Evolutionary conservation across 1,140 invertebrate genomes (phyloP), one percentile per base, ranked within the genome.

Genomic region (Trypoxylus dichotomus): DNA sequence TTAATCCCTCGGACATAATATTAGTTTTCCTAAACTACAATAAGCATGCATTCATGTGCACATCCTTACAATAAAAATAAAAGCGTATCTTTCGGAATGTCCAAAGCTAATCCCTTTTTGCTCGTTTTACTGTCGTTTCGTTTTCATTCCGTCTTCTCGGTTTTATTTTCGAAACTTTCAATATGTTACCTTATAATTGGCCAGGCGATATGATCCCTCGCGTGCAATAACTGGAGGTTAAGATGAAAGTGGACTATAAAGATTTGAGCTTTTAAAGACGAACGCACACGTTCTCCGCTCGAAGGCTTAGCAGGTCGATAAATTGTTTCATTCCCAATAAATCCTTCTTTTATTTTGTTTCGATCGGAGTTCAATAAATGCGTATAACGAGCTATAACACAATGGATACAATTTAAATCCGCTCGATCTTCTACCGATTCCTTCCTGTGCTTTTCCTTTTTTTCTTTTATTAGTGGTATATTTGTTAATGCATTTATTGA

Each of bases 181-280:
- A 54, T 54, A 54, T 54, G 47, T 54, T 54, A 54, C 47, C 47
- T 54, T 54, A 54, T 54, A 54, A 54, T 54, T 54, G 47, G 47
- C 15, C 47, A 15, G n/a, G 47, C 47, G 47, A 54, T 54, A 54
- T 54, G 47, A 54, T 54, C 47, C 47, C 15, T n/a, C 47, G 47
- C 47, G 47, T 54, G 47, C 15, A 19, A 54, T 54, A 54, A 19
- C 47, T 54, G n/a, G 47, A 54, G 47, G 47, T 54, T 54, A 54
- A 54, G 47, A 54, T 54, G 47, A 54, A 54, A 54, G 47, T 54
- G 47, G 47, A 19, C 47, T 19, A 54, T 54, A 54, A 54, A 54
- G 47, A 54, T 54, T 54, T 54, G 15, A 54, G 47, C 42, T 7
- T 43, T 43, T 43, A 43, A 43, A 43, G 42, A 43, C 42, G 42